Evolutionary conservation across 2,797 vertebrate genomes (phyloP).

Genomic region (Oryzias sinensis): DNA sequence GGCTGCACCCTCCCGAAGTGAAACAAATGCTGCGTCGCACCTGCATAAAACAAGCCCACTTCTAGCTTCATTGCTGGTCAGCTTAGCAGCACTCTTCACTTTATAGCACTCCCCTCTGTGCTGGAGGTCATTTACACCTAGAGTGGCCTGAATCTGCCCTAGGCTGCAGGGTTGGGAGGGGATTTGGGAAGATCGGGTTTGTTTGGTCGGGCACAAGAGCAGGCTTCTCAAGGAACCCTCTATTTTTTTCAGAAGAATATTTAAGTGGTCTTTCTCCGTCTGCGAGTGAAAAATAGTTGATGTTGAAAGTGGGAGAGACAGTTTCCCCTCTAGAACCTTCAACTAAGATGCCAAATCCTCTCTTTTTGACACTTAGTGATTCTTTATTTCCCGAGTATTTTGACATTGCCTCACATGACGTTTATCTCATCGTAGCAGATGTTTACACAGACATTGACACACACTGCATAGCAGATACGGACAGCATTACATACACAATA

Average conservation of each 20-base stretch:
- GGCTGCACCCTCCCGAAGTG: conserved; percentile 95
- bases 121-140: conserved; percentile 83
- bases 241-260: conserved; percentile 83
- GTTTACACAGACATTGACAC: conserved; percentile 29
- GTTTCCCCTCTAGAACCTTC: conserved; percentile 78
- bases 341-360: conserved; percentile 89
- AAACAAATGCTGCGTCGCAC: conserved; percentile 83
- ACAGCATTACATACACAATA: conserved; percentile 23
- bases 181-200: conserved; percentile 53
- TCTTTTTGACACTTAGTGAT: conserved; percentile 86
- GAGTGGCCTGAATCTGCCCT: conserved; percentile 85
- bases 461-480: conserved; percentile 22
- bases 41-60: conserved; percentile 84
- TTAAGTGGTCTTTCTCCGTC: conserved; percentile 88
- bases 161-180: conserved; percentile 69
- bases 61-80: conserved; percentile 86
- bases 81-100: conserved; percentile 88
- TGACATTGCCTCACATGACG: conserved; percentile 67
- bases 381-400: conserved; percentile 84
- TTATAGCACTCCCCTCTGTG: conserved; percentile 93
- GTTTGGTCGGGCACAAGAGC: conserved; percentile 64
- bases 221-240: conserved; percentile 83
- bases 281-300: conserved; percentile 82
- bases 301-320: conserved; percentile 80
- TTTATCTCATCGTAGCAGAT: conserved; percentile 58